phyloP scores from a whole-genome alignment of 2,113 vertebrate species.

The Indicator indicator region DNA sequence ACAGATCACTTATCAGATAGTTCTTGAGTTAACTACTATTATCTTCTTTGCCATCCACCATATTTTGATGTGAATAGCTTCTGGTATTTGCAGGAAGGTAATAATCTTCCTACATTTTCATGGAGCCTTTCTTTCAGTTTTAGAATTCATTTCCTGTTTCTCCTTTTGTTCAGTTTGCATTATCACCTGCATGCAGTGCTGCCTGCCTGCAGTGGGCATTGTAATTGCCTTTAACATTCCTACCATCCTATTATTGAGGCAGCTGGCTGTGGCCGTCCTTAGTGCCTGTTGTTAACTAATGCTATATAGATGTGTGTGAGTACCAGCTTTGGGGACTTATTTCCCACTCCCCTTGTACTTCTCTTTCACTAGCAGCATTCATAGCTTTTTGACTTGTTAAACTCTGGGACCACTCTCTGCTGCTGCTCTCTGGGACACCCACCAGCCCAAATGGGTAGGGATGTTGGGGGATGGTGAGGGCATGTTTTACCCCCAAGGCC shows the following conservation, averaged over 20 bases:
- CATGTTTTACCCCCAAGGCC: neutral
- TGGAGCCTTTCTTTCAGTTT: neutral
- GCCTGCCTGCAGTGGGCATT: neutral
- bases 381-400: neutral
- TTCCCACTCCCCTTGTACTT: neutral
- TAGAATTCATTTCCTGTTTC: neutral
- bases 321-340: neutral
- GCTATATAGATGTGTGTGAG: neutral
- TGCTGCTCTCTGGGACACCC: neutral
- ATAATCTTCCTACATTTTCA: slow-evolving; percentile 19
- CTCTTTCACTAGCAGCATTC: neutral
- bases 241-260: neutral
- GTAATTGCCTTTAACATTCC: neutral
- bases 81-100: neutral
- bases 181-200: neutral
- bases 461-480: neutral
- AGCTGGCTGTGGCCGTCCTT: neutral
- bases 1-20: slow-evolving; percentile 55
- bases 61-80: slow-evolving; percentile 38
- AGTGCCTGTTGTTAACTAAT: neutral
- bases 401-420: neutral
- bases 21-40: slow-evolving; percentile 61
- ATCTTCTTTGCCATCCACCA: slow-evolving; percentile 34
- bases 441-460: neutral
- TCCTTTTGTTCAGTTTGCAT: neutral